Evolutionary conservation across 1,140 invertebrate genomes (phyloP), one percentile per base, ranked within the genome.

Genomic region (Macrotrachela quadricornifera): DNA sequence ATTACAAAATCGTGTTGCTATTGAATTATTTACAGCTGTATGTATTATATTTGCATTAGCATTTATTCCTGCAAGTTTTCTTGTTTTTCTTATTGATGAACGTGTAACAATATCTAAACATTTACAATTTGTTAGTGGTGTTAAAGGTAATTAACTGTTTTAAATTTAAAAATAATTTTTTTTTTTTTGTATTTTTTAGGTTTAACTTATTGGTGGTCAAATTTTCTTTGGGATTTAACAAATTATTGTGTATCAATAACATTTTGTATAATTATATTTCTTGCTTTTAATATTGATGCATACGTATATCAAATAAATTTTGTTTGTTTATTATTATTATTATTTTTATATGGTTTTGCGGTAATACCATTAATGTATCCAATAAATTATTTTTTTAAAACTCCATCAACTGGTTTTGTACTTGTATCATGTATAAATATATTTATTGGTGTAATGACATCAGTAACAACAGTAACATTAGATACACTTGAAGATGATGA

Each of bases 91-190:
- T 2, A 75, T 79, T 50, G 75, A 79, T 60, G 79, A 80, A 60
- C 60, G 75, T 45, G 64, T 69, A 0, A 71, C 68, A 54, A 73
- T 75, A 60, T 73, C 74, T 16, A 80, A 80, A 60, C 79, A 80
- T 56, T 64, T 80, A 13, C 79, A 81, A 65, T 73, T 80, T 62
- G 80, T 85, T 17, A 81, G 80, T 44, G 83, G 83, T 3, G 70
- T 79, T 4, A 74, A 74, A 56, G 72, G 73, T 17, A 57, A 58
- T 14, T 57, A 68, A n/a, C 3, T 30, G 3, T 30, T 30, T 30
- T 8, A 30, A 30, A 8, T n/a, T n/a, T n/a, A 30, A 30, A 30
- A 2, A 30, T 4, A 30, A 30, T 30, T 30, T 8, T 4, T 8
- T 30, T 30, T 30, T 8, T 30, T 30, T 30, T 30, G 2, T 30